Evolutionary conservation across 2,797 vertebrate genomes (phyloP), one percentile per base, ranked within the genome.

Genomic region (Tangara arthus): DNA sequence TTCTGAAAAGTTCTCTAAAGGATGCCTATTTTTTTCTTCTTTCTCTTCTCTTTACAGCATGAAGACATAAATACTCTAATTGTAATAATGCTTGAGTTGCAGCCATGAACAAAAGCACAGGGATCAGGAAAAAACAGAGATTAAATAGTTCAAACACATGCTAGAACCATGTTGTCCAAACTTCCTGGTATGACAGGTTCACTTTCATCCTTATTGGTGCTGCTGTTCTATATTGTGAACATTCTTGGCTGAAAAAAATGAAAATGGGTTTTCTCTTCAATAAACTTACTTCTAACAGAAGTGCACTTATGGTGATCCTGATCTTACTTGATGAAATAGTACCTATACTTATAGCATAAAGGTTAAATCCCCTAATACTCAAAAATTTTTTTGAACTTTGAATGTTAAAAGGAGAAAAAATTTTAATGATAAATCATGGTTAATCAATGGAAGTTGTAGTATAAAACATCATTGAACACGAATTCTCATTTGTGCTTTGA

Each of bases 61-160:
- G 98, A 98, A 92, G 98, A 99, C 97, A 98, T 98, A 30, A 87
- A 90, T 85, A 98, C 90, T n/a, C 92, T 98, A 27, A 98, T 98
- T 85, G 97, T 84, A 96, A 98, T 97, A 89, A 98, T 98, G 82
- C 92, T 98, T 92, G 98, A 98, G 72, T 97, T 99, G 32, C 98
- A 98, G 75, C 98, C 98, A 71, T 97, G 98, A 63, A 98, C 97
- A 42, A 97, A 97, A 47, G 61, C 97, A 24, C 80, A 92, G 8
- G 90, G 96, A 27, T 96, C 97, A n/a, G 98, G 97, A 42, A 98
- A 99, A 97, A 98, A 97, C 91, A 98, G 98, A 42, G 98, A 98
- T 41, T 83, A 99, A 84, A 98, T 98, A 50, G 97, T 98, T 75
- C 96, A 97, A 28, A 97, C 98, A 50, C 95, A 98, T 56, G 97